Base-by-base conservation (phyloP, 2,888 invertebrate genomes). In the Neocrepidodera transversa region DNA sequence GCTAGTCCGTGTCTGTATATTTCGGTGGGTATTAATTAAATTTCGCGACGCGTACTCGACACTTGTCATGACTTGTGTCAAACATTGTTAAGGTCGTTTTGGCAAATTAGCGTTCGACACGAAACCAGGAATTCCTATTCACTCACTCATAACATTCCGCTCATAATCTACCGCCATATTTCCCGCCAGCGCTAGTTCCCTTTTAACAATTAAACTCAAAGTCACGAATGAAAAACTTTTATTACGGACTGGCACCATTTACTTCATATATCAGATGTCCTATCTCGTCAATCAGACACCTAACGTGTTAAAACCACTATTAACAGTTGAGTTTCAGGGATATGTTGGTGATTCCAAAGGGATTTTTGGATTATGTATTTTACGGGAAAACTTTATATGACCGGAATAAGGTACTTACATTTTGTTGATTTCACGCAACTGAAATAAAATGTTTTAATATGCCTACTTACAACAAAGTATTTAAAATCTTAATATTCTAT, bases 11-110 rank as follows among this genome's bases (percentile, higher is more conserved):
- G 10, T 36, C 54, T 54, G 54, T 66, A 48, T 38, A 42, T 53
- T 58, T 54, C 26, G 64, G 63, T 63, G 52, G 65, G 64, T 66
- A 73, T 74, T 75, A 76, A 76, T 76, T 75, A 76, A 76, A 75
- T 75, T 73, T 68, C 69, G 68, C 63, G 68, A 62, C 62, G 68
- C 71, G 69, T 67, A 66, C 62, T 66, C 67, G 66, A 72, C 73
- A 73, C 74, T 75, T 74, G 74, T 76, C 74, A 74, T 70, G 74
- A 71, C 68, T 71, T 69, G 68, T 72, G 74, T 75, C 75, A 74
- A 75, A 76, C 75, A 73, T 70, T 73, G 72, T 71, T 72, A 69
- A 68, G 71, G 67, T 65, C 69, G 67, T 69, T 71, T 70, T 68
- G 61, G 60, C 68, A 67, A 70, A 71, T 72, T 73, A 71, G 65